phyloP scores from a whole-genome alignment of 2,113 vertebrate species.

The Falco punctatus region DNA sequence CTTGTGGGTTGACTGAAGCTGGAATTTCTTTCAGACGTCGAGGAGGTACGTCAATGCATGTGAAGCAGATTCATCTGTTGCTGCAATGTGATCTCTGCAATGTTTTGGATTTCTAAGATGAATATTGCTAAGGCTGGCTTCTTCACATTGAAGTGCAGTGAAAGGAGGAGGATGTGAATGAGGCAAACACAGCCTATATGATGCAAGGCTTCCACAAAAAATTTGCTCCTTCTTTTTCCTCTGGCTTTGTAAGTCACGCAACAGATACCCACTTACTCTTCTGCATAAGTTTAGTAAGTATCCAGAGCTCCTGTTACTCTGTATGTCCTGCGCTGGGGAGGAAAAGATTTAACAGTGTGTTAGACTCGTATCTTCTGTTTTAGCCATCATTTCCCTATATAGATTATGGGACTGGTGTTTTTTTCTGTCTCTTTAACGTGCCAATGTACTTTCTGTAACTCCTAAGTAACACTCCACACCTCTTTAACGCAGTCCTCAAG shows the following conservation, averaged over 20 bases:
- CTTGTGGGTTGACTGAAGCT: conserved; percentile 54
- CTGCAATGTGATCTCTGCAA: conserved; percentile 29
- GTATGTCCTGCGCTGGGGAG: background rate
- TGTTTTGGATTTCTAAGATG: conserved; percentile 40
- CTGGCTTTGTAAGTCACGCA: background rate
- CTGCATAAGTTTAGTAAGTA: conserved; percentile 59
- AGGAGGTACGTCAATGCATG: conserved; percentile 50
- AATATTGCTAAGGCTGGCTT: conserved; percentile 22
- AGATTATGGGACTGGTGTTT: background rate
- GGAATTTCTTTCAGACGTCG: conserved; percentile 44
- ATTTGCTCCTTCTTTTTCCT: conserved; percentile 8
- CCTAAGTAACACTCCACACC: background rate
- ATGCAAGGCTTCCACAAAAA: conserved; percentile 26
- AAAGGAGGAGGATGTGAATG: conserved; percentile 32
- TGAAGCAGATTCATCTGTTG: conserved; percentile 40
- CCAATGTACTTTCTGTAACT: background rate
- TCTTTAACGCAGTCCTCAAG: background rate
- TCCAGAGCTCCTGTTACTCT: conserved; percentile 9
- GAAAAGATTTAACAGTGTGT: background rate
- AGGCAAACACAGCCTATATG: background rate
- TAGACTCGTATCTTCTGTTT: background rate
- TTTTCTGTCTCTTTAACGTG: background rate
- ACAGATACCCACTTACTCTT: conserved; percentile 14
- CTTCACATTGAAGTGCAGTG: conserved; percentile 18
- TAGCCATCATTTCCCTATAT: background rate